These are phyloP conservation scores for Zhengitettix transpicula DNA, from an alignment of 2,888 invertebrate genomes.

Conservation along the genomic window DNA sequence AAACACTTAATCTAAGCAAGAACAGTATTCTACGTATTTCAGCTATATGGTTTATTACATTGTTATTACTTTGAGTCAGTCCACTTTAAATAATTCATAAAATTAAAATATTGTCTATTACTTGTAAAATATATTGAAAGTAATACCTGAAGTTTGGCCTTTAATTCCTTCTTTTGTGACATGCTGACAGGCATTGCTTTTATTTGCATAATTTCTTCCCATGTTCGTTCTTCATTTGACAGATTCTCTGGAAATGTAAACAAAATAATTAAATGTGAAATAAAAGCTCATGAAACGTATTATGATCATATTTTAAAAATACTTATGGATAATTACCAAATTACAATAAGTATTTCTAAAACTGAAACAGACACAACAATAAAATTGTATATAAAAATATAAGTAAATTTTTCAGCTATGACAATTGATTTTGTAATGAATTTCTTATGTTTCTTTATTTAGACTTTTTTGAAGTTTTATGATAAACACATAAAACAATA, in stretches of 20 bases:
- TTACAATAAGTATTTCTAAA: too few species aligned
- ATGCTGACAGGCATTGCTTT: constrained; percentile 71
- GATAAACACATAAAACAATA: too few species aligned
- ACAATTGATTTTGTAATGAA: too few species aligned
- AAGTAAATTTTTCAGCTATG: too few species aligned
- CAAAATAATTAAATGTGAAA: constrained; percentile 1
- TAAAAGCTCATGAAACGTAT: not conserved
- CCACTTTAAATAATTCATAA: not conserved
- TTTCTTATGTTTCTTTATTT: too few species aligned
- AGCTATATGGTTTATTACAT: not conserved
- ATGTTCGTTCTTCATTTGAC: constrained; percentile 65
- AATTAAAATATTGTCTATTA: not conserved
- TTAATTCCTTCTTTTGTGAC: constrained; percentile 64
- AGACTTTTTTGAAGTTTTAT: too few species aligned
- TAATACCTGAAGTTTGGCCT: constrained; percentile 56
- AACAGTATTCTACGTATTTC: too few species aligned
- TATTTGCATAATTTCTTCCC: constrained; percentile 75
- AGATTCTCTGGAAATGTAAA: constrained; percentile 38
- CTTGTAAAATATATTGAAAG: not conserved
- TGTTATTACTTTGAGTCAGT: not conserved
- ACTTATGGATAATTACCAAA: too few species aligned
- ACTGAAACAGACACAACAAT: too few species aligned
- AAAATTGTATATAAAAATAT: too few species aligned
- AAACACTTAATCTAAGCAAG: too few species aligned
- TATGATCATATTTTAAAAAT: too few species aligned